Conservation (phyloP, 2,797 vertebrate genomes). For the Benthosema pterotum region DNA sequence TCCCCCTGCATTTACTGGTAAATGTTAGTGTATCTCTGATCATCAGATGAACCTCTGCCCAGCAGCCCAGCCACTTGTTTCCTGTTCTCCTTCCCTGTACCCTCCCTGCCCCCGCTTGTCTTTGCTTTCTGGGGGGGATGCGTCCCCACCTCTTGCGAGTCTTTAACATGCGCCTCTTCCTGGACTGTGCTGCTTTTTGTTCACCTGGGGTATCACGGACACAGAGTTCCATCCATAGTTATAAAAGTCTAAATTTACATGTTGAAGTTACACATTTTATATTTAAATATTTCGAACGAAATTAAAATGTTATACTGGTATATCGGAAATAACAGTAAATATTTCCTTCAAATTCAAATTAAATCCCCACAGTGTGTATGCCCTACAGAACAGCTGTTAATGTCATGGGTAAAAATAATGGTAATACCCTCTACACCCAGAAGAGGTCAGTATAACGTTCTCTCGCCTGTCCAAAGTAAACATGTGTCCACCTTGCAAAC, state of each 20-base stretch:
- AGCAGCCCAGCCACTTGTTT: slow-evolving; percentile 44
- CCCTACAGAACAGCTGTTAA: slow-evolving; percentile 14
- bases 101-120: slow-evolving; percentile 66
- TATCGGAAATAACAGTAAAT: too few relatives aligned
- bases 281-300: not conserved
- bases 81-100: slow-evolving; percentile 48
- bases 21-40: slow-evolving; percentile 41
- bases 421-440: slow-evolving; percentile 48
- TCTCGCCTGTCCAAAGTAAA: slow-evolving; percentile 23
- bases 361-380: too few relatives aligned
- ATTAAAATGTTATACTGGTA: not conserved
- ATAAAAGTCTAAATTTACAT: not conserved
- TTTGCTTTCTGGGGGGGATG: slow-evolving; percentile 61
- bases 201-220: slow-evolving; percentile 18
- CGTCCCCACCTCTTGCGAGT: slow-evolving; percentile 35
- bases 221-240: not conserved
- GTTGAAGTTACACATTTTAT: slow-evolving; percentile 2
- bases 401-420: slow-evolving; percentile 1
- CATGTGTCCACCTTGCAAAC: slow-evolving; percentile 10
- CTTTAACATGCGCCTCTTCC: slow-evolving; percentile 40
- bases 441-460: slow-evolving; percentile 61
- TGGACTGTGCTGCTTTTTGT: slow-evolving; percentile 30
- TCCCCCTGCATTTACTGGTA: slow-evolving; percentile 25
- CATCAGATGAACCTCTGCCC: slow-evolving; percentile 56
- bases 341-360: too few relatives aligned